Evolutionary conservation across 2,113 vertebrate genomes (phyloP), one percentile per base, ranked within the genome.

Genomic region (Vimba vimba): DNA sequence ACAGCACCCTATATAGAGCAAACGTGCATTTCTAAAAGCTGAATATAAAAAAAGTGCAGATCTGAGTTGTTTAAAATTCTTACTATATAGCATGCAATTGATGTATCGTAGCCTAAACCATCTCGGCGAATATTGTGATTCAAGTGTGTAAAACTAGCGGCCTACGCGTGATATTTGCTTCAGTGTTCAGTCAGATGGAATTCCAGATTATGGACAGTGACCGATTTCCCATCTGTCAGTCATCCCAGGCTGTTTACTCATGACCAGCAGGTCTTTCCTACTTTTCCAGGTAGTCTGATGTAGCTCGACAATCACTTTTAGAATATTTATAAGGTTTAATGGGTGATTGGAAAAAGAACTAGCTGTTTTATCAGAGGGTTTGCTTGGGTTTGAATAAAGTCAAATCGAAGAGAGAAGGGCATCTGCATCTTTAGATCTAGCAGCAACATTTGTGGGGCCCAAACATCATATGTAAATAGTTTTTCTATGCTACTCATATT

Each of bases 381-480:
- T 80, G 19, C 33, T 39, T 36, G 77, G 25, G 77, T 62, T 79
- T 79, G 6, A 43, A 10, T 57, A 3, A 78, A 78, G 55, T 79
- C 2, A n/a, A 0, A 4, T 60, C 1, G 5, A 59, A 7, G 4
- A 9, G 47, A 23, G 4, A 27, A 25, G 30, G 17, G 11, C 19
- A 39, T 79, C 27, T 55, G 10, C 33, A 36, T 79, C 27, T 77
- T 77, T 33, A 77, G 17, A 4, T 77, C 25, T 33, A 57, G 17
- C 27, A 6, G 50, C 75, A 55, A 30, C 25, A 55, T 21, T 1
- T 8, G 7, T 55, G 17, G 3, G 4, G 75, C 50, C 6, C 6
- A 57, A 77, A 33, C 47, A 33, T 55, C 30, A 79, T 17, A 39
- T 23, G 6, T 21, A 57, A 57, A 57, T 57, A 57, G 19, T 23